Evolutionary conservation across 2,797 vertebrate species (phyloP).

Genomic region (Karalla daura): DNA sequence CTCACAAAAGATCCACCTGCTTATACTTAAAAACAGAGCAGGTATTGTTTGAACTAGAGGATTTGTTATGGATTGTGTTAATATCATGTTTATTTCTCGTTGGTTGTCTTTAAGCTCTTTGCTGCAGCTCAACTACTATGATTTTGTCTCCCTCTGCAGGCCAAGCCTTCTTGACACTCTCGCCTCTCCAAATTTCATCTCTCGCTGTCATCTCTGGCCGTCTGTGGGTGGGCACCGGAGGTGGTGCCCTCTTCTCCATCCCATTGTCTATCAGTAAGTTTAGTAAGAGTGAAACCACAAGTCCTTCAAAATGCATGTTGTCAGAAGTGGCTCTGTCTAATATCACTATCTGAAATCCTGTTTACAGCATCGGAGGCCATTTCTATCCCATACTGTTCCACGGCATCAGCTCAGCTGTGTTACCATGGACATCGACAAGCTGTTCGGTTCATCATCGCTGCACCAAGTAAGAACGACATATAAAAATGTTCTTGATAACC

Average conservation of each 20-base stretch:
- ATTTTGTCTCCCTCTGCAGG: slow-evolving; percentile 63
- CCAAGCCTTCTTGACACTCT: slow-evolving; percentile 78
- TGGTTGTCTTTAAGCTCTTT: neutral
- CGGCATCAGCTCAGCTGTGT: slow-evolving; percentile 81
- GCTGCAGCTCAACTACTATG: neutral
- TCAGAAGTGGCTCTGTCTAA: neutral
- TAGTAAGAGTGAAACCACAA: neutral
- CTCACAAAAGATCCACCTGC: neutral
- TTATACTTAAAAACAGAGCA: neutral
- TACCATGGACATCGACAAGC: slow-evolving; percentile 87
- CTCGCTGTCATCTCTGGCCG: slow-evolving; percentile 79
- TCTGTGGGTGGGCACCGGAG: slow-evolving; percentile 86
- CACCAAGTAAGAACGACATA: slow-evolving; percentile 81
- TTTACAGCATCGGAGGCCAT: slow-evolving; percentile 80
- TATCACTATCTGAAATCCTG: neutral
- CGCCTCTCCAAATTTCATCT: slow-evolving; percentile 83
- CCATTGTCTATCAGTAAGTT: slow-evolving; percentile 83
- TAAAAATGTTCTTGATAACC: too few relatives aligned
- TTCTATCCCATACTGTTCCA: slow-evolving; percentile 85
- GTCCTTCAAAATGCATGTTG: neutral
- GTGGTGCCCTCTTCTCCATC: slow-evolving; percentile 84
- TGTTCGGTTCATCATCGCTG: slow-evolving; percentile 85
- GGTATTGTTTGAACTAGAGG: neutral
- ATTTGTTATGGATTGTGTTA: neutral
- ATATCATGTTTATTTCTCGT: neutral